Evolutionary conservation across 2,797 vertebrate genomes (phyloP).

Genomic region (Leucoraja ocellata): DNA sequence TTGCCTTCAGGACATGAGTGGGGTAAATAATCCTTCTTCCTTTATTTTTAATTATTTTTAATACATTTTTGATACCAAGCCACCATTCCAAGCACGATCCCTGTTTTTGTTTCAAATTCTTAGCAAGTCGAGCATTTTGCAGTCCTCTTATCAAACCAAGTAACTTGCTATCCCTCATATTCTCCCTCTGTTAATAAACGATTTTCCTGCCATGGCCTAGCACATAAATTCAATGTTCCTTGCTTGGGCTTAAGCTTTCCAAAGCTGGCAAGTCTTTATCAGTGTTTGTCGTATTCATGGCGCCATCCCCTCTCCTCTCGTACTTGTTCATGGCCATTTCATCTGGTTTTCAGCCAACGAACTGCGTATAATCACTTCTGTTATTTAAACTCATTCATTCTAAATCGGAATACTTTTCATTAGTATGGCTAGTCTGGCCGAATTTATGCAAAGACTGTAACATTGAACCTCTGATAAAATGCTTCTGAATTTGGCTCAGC

Average conservation of each 20-base stretch:
- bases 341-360: conserved; percentile 22
- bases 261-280: conserved; percentile 33
- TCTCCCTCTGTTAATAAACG: neutral
- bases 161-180: neutral
- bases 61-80: neutral
- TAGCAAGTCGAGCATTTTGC: neutral
- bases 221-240: neutral
- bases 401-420: neutral
- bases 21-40: neutral
- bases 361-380: neutral
- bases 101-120: neutral
- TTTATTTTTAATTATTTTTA: neutral
- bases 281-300: neutral
- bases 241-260: neutral
- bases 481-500: neutral
- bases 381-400: neutral
- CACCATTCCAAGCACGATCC: too few species aligned
- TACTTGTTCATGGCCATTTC: conserved; percentile 3
- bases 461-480: neutral
- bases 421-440: neutral
- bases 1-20: neutral
- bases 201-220: neutral
- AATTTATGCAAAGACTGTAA: neutral
- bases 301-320: neutral
- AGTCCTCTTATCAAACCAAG: neutral